phyloP scores from a whole-genome alignment of 2,113 vertebrate genomes.

The Rhegmatorhina hoffmannsi region DNA sequence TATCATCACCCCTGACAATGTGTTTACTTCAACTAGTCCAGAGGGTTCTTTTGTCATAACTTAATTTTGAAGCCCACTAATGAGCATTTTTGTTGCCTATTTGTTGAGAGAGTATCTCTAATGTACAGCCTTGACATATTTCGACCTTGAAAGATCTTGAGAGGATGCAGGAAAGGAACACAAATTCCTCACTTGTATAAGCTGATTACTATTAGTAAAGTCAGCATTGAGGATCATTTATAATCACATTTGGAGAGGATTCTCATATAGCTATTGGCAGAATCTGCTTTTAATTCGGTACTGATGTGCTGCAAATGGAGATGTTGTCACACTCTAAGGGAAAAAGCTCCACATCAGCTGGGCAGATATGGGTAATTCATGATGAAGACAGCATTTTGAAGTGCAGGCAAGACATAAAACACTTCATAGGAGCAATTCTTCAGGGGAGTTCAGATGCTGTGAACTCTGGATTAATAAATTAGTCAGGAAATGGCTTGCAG shows the following conservation, averaged over 20 bases:
- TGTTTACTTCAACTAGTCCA: not conserved
- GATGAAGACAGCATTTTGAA: not conserved
- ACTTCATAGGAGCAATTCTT: not conserved
- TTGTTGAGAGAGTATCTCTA: constrained; percentile 7
- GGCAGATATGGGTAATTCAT: not conserved
- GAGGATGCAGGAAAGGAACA: constrained; percentile 21
- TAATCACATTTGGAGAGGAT: constrained; percentile 64
- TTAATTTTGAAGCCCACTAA: not conserved
- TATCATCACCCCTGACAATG: not conserved
- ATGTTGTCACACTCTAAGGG: not conserved
- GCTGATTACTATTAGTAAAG: constrained; percentile 58
- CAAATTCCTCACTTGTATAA: constrained; percentile 51
- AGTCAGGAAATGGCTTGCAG: not conserved
- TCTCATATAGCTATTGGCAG: constrained; percentile 18
- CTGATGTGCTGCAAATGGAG: not conserved
- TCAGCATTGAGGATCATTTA: constrained; percentile 58
- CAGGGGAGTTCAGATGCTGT: not conserved
- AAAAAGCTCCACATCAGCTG: not conserved
- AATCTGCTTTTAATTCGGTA: not conserved
- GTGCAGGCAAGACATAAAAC: not conserved
- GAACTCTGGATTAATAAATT: constrained; percentile 12
- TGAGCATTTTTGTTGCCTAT: not conserved
- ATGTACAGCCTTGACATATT: not conserved
- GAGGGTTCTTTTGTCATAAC: not conserved
- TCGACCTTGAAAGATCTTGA: constrained; percentile 49